A percentile compares a stretch with the other conserved stretches of the same genome.
These are phyloP conservation scores for Catocala sponsa DNA, from an alignment of 2,888 invertebrate species.

Conservation along the genomic window DNA sequence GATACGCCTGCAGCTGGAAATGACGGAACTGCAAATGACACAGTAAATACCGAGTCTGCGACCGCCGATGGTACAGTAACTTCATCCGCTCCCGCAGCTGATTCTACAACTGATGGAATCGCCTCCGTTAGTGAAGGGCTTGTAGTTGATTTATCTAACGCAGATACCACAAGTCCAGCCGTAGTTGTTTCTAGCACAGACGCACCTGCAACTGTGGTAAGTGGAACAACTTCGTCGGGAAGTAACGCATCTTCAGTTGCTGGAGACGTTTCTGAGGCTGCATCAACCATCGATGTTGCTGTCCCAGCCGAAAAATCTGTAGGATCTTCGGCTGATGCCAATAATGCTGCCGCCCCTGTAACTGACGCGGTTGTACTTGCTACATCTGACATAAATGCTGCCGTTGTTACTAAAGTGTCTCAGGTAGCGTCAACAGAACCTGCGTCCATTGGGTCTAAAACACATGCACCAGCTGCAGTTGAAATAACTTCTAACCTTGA, in stretches of 20 bases:
- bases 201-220: background rate
- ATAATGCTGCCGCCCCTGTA: constrained; percentile 5
- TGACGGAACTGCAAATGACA: too few species aligned
- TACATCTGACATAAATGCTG: background rate
- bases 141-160: too few species aligned
- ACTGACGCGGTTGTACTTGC: background rate
- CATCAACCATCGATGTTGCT: constrained; percentile 10
- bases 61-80: too few species aligned
- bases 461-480: background rate
- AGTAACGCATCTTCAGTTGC: background rate
- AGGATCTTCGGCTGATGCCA: constrained; percentile 2
- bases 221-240: constrained; percentile 8
- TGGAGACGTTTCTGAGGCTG: background rate
- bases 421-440: background rate
- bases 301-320: background rate
- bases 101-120: too few species aligned
- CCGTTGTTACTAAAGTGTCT: background rate
- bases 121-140: too few species aligned
- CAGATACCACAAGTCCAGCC: too few species aligned
- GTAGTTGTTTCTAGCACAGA: too few species aligned
- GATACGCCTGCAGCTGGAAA: background rate
- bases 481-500: background rate
- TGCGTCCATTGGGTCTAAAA: background rate
- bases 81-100: too few species aligned
- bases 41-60: too few species aligned